Evolutionary conservation across 2,888 invertebrate species (phyloP).

Genomic region (Synanthedon andrenaeformis): DNA sequence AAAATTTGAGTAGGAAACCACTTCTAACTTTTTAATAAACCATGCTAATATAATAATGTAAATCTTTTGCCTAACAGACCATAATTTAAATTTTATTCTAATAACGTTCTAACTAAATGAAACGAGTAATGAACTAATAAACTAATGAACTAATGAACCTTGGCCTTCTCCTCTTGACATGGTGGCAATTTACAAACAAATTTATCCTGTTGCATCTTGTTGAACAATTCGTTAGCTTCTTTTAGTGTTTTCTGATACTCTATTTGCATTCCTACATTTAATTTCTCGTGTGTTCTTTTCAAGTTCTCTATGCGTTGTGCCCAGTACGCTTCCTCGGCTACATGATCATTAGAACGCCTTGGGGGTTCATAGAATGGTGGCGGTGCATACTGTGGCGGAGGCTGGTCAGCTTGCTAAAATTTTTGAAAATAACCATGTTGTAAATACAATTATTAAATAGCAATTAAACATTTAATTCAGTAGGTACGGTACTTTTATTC

Average conservation of each 20-base stretch:
- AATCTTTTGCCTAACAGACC: too few relatives aligned
- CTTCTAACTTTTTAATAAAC: too few relatives aligned
- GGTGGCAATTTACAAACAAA: slow-evolving; percentile 45
- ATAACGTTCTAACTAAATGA: too few relatives aligned
- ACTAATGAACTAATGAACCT: too few relatives aligned
- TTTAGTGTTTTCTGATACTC: slow-evolving; percentile 59
- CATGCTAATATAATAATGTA: too few relatives aligned
- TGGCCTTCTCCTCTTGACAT: slow-evolving; percentile 58
- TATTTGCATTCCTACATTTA: slow-evolving; percentile 46
- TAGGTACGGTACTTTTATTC: not conserved
- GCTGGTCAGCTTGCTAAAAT: slow-evolving; percentile 46
- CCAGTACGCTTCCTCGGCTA: slow-evolving; percentile 61
- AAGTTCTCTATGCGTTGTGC: slow-evolving; percentile 50
- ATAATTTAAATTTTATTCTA: too few relatives aligned
- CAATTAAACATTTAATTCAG: not conserved
- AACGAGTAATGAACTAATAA: too few relatives aligned
- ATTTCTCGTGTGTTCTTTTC: slow-evolving; percentile 53
- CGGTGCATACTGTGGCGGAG: slow-evolving; percentile 25
- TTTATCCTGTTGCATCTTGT: slow-evolving; percentile 41
- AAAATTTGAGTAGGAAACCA: too few relatives aligned
- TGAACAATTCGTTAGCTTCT: slow-evolving; percentile 53
- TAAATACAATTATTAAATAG: not conserved
- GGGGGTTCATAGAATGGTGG: slow-evolving; percentile 34
- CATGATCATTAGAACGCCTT: slow-evolving; percentile 34
- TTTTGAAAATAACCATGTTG: not conserved